Evolutionary conservation across 1,140 invertebrate genomes (phyloP).

Genomic region (Sitophilus oryzae): DNA sequence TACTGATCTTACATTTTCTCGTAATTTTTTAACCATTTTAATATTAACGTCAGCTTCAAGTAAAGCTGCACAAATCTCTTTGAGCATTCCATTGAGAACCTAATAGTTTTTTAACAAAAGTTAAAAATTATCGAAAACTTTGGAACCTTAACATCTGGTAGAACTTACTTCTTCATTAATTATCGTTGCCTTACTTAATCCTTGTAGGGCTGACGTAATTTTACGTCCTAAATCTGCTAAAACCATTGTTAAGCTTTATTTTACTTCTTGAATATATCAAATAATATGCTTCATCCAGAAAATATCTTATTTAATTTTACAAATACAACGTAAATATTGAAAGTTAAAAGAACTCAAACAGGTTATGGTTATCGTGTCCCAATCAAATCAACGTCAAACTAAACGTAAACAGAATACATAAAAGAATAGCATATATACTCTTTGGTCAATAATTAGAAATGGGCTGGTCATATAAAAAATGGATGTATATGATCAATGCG

Average conservation of each 20-base stretch:
- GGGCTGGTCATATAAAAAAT: no score
- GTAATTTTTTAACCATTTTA: constrained; percentile 87
- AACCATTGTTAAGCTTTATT: constrained; percentile 76
- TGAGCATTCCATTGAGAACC: constrained; percentile 98
- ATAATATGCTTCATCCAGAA: neutral
- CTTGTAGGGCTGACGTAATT: constrained; percentile 96
- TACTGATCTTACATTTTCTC: constrained; percentile 96
- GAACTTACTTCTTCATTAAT: constrained; percentile 92
- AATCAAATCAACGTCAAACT: neutral
- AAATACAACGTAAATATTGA: no score
- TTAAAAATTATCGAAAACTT: neutral
- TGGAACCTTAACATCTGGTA: constrained; percentile 30
- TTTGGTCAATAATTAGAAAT: no score
- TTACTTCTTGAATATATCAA: constrained; percentile 2
- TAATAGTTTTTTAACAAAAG: constrained; percentile 44
- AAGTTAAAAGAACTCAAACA: neutral
- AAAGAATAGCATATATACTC: no score
- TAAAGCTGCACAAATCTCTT: constrained; percentile 95
- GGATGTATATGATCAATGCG: no score
- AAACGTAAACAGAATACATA: neutral
- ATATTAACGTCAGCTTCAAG: constrained; percentile 99
- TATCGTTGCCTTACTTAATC: constrained; percentile 95
- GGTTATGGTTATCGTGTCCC: no score
- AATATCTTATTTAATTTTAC: neutral
- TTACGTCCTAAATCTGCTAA: constrained; percentile 99